Base-by-base conservation (phyloP, 2,888 invertebrate genomes). In the Ectemnius continuus region DNA sequence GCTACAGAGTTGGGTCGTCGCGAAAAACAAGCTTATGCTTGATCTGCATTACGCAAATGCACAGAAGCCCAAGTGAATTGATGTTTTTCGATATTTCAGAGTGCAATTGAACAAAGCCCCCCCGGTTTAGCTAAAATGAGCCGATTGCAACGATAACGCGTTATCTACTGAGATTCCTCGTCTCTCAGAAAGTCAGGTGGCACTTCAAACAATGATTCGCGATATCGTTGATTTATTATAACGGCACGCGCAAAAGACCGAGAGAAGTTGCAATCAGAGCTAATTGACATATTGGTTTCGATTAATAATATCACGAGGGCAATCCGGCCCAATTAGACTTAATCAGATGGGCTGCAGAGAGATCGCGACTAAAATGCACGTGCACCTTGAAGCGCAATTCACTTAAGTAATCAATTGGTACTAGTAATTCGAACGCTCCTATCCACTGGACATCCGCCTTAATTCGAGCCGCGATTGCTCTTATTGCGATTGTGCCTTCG, bases 361-460 rank as follows among this genome's bases (percentile, higher is more conserved):
- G 18, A 67, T 45, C 66, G 36, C 52, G 67, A 71, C 46, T 52
- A 52, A 36, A 48, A 57, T 61, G 47, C 62, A 59, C 48, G 60
- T 47, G 56, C 62, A 71, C 72, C 68, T 67, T 64, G 67, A 70
- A 64, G 67, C 58, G 63, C 77, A 56, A 45, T 61, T 47, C 58
- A 65, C 46, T 77, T 76, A 56, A 64, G 58, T 61, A 64, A 65
- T 70, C 73, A 70, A 77, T 77, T 70, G 63, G 26, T 56, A 61
- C 63, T 26, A 67, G 67, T 47, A 56, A 73, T 58, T 69, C 62
- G 69, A 77, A 63, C 67, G 67, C 8, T 57, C 6, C 45, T 52
- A 59, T 67, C 69, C 64, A 52, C 57, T 61, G 58, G 6, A 48
- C 16, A 20, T 47, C 45, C 36, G 36, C 67, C 70, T 67, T 65